A percentile compares a stretch with the other conserved stretches of the same genome.
These are phyloP conservation scores for Anthoptus insignis DNA, from an alignment of 2,888 invertebrate species.

Conservation along the genomic window DNA sequence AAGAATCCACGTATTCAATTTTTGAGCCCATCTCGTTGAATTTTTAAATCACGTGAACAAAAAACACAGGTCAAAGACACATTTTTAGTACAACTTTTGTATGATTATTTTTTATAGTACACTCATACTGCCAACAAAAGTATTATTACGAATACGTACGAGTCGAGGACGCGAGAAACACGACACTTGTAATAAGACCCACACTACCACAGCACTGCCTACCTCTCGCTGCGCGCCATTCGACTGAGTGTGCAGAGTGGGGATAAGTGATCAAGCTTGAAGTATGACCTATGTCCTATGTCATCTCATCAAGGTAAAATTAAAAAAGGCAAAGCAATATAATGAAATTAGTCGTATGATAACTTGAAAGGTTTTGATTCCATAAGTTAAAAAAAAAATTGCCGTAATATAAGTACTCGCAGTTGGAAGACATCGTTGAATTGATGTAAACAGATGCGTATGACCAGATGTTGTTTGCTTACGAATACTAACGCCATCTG, in stretches of 20 bases:
- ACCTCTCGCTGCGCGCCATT: slow-evolving; percentile 73
- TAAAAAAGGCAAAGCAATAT: background rate
- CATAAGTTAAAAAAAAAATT: no score
- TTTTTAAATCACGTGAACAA: slow-evolving; percentile 26
- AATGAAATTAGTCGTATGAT: no score
- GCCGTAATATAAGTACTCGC: no score
- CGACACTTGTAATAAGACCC: slow-evolving; percentile 61
- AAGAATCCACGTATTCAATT: slow-evolving; percentile 97
- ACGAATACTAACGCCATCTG: slow-evolving; percentile 2
- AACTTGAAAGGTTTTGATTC: no score
- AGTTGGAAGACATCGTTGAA: no score
- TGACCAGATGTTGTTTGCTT: slow-evolving; percentile 21
- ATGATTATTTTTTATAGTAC: slow-evolving; percentile 24
- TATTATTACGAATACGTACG: slow-evolving; percentile 52
- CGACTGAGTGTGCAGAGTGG: slow-evolving; percentile 69
- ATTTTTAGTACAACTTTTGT: slow-evolving; percentile 52
- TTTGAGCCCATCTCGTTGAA: slow-evolving; percentile 92
- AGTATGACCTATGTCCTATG: slow-evolving; percentile 32
- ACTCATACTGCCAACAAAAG: slow-evolving; percentile 38
- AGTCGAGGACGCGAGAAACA: slow-evolving; percentile 76
- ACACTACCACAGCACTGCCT: slow-evolving; percentile 59
- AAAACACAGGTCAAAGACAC: slow-evolving; percentile 52
- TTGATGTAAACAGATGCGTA: no score
- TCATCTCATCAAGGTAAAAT: background rate
- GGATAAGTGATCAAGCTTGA: slow-evolving; percentile 73